These are phyloP conservation scores for Lasioglossum leucozonium DNA, from an alignment of 2,888 invertebrate genomes.

Conservation along the genomic window DNA sequence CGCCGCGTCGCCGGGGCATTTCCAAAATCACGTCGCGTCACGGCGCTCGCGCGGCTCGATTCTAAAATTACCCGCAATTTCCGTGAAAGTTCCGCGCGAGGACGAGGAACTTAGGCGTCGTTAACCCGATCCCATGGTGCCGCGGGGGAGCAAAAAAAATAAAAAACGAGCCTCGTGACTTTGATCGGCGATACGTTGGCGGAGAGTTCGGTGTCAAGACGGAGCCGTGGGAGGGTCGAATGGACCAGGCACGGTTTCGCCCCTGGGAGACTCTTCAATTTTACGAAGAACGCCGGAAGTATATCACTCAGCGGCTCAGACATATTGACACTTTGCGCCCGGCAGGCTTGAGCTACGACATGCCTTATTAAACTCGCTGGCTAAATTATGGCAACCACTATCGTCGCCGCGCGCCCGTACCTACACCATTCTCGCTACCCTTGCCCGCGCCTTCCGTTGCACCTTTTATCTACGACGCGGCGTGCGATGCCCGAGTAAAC, in stretches of 20 bases:
- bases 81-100: constrained; percentile 19
- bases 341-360: constrained; percentile 76
- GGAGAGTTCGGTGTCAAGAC: constrained; percentile 43
- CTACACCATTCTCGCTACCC: constrained; percentile 47
- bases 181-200: constrained; percentile 66
- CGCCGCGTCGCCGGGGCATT: not conserved
- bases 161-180: constrained; percentile 45
- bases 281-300: constrained; percentile 79
- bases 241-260: constrained; percentile 52
- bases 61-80: constrained; percentile 17
- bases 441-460: constrained; percentile 20
- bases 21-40: constrained; percentile 14
- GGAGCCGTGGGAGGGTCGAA: constrained; percentile 43
- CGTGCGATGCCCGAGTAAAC: not conserved
- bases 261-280: constrained; percentile 75
- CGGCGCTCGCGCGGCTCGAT: not conserved
- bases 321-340: constrained; percentile 81
- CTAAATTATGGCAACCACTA: constrained; percentile 80
- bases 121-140: constrained; percentile 56
- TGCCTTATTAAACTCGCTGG: constrained; percentile 82
- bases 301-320: constrained; percentile 81
- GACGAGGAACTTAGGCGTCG: constrained; percentile 50
- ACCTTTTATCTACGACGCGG: constrained; percentile 39
- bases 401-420: constrained; percentile 59
- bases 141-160: not conserved